phyloP scores from a whole-genome alignment of 2,113 vertebrate species.

The Neomonachus schauinslandi region DNA sequence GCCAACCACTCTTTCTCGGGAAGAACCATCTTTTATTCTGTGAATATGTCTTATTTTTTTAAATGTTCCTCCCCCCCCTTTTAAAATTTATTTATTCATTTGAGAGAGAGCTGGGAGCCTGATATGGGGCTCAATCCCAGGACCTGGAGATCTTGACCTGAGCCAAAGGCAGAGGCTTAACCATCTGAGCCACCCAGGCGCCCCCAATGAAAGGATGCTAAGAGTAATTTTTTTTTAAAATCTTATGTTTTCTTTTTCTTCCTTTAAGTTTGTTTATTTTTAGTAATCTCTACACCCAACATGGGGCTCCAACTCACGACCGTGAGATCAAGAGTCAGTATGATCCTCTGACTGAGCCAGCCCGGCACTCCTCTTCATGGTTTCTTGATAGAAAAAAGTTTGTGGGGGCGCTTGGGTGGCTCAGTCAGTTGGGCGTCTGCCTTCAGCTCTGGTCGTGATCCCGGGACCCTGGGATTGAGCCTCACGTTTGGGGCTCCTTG shows the following conservation, averaged over 20 bases:
- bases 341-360: neutral
- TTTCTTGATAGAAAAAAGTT: neutral
- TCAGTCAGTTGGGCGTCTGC: no score
- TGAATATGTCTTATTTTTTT: neutral
- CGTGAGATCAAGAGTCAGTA: neutral
- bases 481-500: no score
- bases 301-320: neutral
- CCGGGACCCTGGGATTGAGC: no score
- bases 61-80: neutral
- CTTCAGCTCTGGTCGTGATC: no score
- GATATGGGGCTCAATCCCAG: neutral
- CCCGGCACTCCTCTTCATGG: neutral
- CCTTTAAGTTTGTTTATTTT: neutral
- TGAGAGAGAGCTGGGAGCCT: neutral
- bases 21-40: neutral
- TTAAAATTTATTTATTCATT: neutral
- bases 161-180: neutral
- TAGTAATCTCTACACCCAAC: neutral
- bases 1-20: neutral
- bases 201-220: neutral
- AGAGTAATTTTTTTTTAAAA: neutral
- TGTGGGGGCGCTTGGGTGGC: neutral
- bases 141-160: neutral
- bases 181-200: neutral
- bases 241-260: neutral